phyloP scores from a whole-genome alignment of 2,113 vertebrate genomes.

The Petrocephalus zakoni region DNA sequence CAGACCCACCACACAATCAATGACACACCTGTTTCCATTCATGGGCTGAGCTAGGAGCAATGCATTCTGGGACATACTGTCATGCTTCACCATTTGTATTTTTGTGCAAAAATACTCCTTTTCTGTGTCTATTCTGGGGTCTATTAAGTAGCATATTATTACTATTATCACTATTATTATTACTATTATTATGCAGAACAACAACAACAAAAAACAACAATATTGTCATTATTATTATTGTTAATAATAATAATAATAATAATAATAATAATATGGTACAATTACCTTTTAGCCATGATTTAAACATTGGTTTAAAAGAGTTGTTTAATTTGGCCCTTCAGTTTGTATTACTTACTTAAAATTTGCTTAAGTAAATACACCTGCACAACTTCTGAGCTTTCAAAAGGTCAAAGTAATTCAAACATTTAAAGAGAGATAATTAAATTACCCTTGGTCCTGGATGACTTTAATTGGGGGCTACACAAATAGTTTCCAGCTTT shows the following conservation, averaged over 20 bases:
- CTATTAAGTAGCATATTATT: conserved; percentile 42
- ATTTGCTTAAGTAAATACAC: conserved; percentile 73
- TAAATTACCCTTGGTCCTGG: conserved; percentile 71
- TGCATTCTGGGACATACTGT: conserved; percentile 62
- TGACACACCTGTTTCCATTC: conserved; percentile 75
- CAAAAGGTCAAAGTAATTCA: conserved; percentile 73
- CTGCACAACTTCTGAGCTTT: conserved; percentile 61
- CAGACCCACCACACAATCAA: conserved; percentile 72
- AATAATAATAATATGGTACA: conserved; percentile 16
- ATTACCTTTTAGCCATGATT: conserved; percentile 44
- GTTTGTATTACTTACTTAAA: conserved; percentile 67
- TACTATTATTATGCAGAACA: background rate
- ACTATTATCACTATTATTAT: conserved; percentile 16
- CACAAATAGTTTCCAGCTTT: conserved; percentile 73
- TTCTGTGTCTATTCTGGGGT: conserved; percentile 46
- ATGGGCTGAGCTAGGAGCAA: conserved; percentile 51
- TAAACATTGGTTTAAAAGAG: conserved; percentile 41
- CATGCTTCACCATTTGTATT: conserved; percentile 42
- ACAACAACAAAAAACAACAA: conserved; percentile 51
- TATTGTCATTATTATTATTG: background rate
- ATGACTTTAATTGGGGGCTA: conserved; percentile 72
- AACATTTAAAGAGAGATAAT: conserved; percentile 79
- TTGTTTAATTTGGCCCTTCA: conserved; percentile 56
- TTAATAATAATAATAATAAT: background rate
- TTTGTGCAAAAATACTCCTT: conserved; percentile 44